These are phyloP conservation scores for Tamandua tetradactyla DNA, from an alignment of 2,797 vertebrate species.

Conservation along the genomic window DNA sequence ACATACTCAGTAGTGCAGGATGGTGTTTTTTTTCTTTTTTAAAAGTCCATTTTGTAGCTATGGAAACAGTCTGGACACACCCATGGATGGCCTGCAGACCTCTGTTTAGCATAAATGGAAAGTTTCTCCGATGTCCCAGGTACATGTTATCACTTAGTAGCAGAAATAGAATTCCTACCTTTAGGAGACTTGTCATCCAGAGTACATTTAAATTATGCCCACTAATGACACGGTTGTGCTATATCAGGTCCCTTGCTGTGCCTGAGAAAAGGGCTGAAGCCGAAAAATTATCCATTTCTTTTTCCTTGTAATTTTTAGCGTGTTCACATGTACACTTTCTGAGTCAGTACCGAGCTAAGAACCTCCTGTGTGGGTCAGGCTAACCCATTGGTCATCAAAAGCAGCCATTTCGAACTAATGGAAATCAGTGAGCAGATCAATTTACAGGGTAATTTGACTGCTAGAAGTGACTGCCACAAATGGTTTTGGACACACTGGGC, in stretches of 20 bases:
- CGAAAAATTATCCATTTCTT: background rate
- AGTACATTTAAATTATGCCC: background rate
- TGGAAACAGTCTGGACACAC: background rate
- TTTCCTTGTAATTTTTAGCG: constrained; percentile 29
- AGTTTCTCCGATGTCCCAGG: background rate
- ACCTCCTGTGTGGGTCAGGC: background rate
- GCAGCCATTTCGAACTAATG: constrained; percentile 34
- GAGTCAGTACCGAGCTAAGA: constrained; percentile 12
- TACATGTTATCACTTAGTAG: background rate
- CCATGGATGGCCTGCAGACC: background rate
- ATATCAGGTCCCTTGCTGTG: background rate
- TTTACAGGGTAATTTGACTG: background rate
- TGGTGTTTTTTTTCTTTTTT: background rate
- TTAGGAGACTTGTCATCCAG: background rate
- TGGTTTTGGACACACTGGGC: background rate
- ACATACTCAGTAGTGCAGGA: background rate
- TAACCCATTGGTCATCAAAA: constrained; percentile 33
- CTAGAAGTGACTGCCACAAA: background rate
- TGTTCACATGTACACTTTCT: background rate
- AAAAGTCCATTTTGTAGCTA: constrained; percentile 3
- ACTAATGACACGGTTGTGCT: background rate
- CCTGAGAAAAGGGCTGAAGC: background rate
- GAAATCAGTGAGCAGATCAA: background rate
- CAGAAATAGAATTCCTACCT: background rate
- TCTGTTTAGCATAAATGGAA: background rate